Percentiles rank a stretch among this genome's conserved stretches.
These are phyloP conservation scores for Moxostoma hubbsi DNA, from an alignment of 2,797 vertebrate genomes.

Conservation along the genomic window DNA sequence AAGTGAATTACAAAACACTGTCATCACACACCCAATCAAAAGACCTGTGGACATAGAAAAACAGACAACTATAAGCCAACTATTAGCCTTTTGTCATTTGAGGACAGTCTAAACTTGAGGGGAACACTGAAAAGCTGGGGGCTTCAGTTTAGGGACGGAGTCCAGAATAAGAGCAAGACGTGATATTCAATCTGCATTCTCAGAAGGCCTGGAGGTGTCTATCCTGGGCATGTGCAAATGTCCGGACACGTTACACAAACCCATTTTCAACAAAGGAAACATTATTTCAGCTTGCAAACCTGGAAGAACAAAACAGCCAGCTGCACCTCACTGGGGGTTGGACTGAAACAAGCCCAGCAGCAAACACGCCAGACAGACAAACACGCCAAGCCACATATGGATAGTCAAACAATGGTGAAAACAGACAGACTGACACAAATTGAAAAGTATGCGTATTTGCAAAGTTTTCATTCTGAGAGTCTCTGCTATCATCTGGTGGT, in stretches of 20 bases:
- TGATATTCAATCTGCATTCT: conserved; percentile 82
- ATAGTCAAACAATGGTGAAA: conserved; percentile 14
- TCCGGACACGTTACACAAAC: conserved; percentile 54
- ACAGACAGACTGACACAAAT: conserved; percentile 17
- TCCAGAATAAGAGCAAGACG: conserved; percentile 56
- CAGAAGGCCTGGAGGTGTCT: conserved; percentile 66
- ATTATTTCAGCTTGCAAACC: conserved; percentile 76
- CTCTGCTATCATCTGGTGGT: too few species aligned
- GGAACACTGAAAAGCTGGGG: conserved; percentile 41
- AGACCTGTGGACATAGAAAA: conserved; percentile 59
- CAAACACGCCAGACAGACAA: conserved; percentile 9
- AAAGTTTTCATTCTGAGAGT: too few species aligned
- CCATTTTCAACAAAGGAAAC: conserved; percentile 64
- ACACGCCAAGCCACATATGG: conserved; percentile 47
- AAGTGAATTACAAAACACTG: neutral
- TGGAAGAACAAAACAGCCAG: conserved; percentile 78
- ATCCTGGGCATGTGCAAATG: conserved; percentile 65
- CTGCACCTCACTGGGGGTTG: conserved; percentile 70
- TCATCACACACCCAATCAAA: neutral
- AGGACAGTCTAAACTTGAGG: conserved; percentile 47
- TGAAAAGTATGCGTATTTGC: neutral
- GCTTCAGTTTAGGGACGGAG: conserved; percentile 63
- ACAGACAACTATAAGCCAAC: conserved; percentile 20
- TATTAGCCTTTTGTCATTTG: neutral
- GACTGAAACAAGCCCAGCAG: conserved; percentile 46